phyloP scores from a whole-genome alignment of 2,888 invertebrate genomes.

The Drepanosiphum platanoidis region DNA sequence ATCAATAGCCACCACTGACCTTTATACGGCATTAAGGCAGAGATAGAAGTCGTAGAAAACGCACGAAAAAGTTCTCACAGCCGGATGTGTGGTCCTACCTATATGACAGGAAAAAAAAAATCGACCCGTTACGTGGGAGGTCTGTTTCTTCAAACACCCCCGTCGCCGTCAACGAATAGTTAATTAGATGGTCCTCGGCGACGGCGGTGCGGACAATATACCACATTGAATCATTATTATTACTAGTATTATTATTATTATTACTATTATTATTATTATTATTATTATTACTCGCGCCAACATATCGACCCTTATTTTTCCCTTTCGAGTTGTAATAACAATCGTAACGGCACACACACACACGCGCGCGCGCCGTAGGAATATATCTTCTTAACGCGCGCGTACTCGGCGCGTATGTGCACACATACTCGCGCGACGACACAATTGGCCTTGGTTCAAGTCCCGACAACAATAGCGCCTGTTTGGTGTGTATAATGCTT shows the following conservation, averaged over 20 bases:
- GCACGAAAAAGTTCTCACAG: background rate
- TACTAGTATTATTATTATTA: slow-evolving; percentile 8
- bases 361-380: too few relatives aligned
- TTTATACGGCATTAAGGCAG: too few relatives aligned
- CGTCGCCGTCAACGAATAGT: background rate
- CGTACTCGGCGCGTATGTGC: background rate
- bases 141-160: background rate
- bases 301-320: slow-evolving; percentile 42
- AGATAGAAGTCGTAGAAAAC: background rate
- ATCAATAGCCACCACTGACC: too few relatives aligned
- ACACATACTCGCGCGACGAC: slow-evolving; percentile 18
- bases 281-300: background rate
- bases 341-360: slow-evolving; percentile 15
- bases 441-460: slow-evolving; percentile 61
- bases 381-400: background rate
- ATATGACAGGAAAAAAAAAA: background rate
- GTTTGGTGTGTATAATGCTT: slow-evolving; percentile 32
- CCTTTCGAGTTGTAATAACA: slow-evolving; percentile 28
- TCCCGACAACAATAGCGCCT: slow-evolving; percentile 56
- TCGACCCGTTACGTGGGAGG: slow-evolving; percentile 26
- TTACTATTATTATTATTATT: slow-evolving; percentile 7
- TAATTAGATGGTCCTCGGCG: background rate
- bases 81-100: slow-evolving; percentile 31
- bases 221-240: background rate
- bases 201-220: background rate